Conservation (phyloP, 1,140 invertebrate genomes). For the Drosophila obscura region DNA sequence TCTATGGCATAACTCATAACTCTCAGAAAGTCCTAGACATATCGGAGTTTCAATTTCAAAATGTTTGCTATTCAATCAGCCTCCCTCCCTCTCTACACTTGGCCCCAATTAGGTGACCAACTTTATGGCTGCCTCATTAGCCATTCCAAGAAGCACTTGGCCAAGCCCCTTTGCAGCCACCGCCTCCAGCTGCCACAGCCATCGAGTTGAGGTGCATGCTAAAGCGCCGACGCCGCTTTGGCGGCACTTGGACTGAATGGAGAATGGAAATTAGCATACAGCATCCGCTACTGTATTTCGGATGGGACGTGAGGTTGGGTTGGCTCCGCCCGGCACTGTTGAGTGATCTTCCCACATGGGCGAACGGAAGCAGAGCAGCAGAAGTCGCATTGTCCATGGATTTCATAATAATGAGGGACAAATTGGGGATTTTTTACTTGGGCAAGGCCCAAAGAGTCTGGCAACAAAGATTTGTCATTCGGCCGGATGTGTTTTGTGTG, state of each 20-base stretch:
- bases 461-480: conserved; percentile 68
- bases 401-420: conserved; percentile 68
- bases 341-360: conserved; percentile 22
- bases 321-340: conserved; percentile 21
- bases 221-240: conserved; percentile 61
- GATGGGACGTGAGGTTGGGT: conserved; percentile 59
- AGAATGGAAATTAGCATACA: conserved; percentile 69
- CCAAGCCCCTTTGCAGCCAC: conserved; percentile 45
- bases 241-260: conserved; percentile 63
- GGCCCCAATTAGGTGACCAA: conserved; percentile 76
- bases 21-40: neutral
- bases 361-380: conserved; percentile 56
- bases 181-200: neutral
- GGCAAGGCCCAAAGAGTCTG: conserved; percentile 24
- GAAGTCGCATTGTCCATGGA: conserved; percentile 11
- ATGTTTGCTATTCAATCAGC: conserved; percentile 50
- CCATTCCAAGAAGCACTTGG: conserved; percentile 75
- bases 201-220: conserved; percentile 51
- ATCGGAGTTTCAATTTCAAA: conserved; percentile 49
- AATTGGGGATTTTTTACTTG: conserved; percentile 68
- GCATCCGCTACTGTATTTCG: conserved; percentile 78
- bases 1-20: neutral
- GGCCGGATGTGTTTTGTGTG: conserved; percentile 80
- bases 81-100: conserved; percentile 39
- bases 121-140: conserved; percentile 68